These are phyloP conservation scores for Andrena minutula DNA, from an alignment of 2,888 invertebrate genomes.

Conservation along the genomic window DNA sequence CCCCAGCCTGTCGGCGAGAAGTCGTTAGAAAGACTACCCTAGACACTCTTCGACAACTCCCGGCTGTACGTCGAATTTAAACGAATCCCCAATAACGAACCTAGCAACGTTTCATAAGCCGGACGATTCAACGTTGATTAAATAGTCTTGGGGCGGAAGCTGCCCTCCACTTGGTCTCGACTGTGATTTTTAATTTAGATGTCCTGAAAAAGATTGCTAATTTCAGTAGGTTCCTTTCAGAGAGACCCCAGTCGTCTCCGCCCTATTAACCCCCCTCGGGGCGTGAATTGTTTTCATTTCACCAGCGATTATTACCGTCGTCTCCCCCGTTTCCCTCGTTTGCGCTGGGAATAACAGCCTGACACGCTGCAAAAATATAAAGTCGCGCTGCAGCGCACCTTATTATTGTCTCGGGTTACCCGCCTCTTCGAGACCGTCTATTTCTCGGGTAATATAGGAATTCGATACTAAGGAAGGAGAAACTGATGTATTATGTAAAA, in stretches of 20 bases:
- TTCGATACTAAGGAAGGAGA: not conserved
- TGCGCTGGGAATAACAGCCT: conserved; percentile 3
- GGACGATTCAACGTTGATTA: too few relatives aligned
- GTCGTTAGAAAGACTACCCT: conserved; percentile 39
- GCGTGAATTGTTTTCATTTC: conserved; percentile 14
- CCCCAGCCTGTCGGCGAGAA: conserved; percentile 42
- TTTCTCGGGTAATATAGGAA: conserved; percentile 12
- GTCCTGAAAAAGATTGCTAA: not conserved
- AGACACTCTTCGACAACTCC: not conserved
- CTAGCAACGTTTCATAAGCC: too few relatives aligned
- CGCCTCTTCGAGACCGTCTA: conserved; percentile 11
- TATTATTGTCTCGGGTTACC: conserved; percentile 15
- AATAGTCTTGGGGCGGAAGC: too few relatives aligned
- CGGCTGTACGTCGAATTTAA: too few relatives aligned
- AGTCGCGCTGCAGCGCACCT: not conserved
- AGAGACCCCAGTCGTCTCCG: not conserved
- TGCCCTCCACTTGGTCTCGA: too few relatives aligned
- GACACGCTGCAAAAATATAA: conserved; percentile 6
- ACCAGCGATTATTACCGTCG: conserved; percentile 20
- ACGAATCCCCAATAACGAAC: too few relatives aligned
- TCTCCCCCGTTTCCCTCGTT: conserved; percentile 22
- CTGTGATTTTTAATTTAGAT: not conserved
- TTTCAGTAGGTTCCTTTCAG: not conserved
- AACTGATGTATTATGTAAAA: not conserved
- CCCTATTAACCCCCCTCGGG: conserved; percentile 3